Percentiles rank a stretch among this genome's conserved stretches.
Conservation (phyloP, 2,888 invertebrate species). For the Bellardia pandia region DNA sequence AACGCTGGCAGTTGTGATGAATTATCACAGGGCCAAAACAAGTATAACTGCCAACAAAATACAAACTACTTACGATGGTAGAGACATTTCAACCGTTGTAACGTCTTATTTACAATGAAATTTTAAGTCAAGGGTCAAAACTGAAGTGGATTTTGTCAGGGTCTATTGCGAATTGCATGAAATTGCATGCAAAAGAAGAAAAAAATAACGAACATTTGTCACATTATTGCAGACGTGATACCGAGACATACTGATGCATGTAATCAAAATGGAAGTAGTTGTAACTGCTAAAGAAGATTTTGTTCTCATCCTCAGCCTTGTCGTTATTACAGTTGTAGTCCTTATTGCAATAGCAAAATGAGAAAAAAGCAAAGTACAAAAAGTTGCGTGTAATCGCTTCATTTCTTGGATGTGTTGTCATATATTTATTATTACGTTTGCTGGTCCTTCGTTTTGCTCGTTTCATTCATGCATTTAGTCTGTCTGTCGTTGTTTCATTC, state of each 20-base stretch:
- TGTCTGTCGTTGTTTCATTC: neutral
- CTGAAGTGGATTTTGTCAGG: constrained; percentile 52
- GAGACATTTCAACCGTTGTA: constrained; percentile 21
- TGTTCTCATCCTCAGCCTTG: constrained; percentile 22
- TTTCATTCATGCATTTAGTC: constrained; percentile 46
- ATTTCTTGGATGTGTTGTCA: constrained; percentile 52
- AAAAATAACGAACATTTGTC: constrained; percentile 79
- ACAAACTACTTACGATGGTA: constrained; percentile 25
- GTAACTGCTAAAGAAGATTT: constrained; percentile 27
- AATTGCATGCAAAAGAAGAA: constrained; percentile 24
- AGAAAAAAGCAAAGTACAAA: constrained; percentile 12
- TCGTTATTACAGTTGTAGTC: neutral
- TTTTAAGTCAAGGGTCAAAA: constrained; percentile 63
- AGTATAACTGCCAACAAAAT: constrained; percentile 13
- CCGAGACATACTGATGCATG: constrained; percentile 69
- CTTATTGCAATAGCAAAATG: constrained; percentile 31
- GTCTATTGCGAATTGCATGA: constrained; percentile 47
- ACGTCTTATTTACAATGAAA: constrained; percentile 57
- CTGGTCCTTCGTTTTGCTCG: neutral
- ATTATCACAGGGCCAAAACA: constrained; percentile 47
- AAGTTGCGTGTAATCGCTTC: constrained; percentile 61
- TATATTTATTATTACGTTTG: constrained; percentile 41
- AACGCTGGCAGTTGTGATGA: constrained; percentile 40
- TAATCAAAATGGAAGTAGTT: constrained; percentile 22
- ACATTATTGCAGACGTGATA: constrained; percentile 78